Percentiles rank a stretch among this genome's conserved stretches.
These are phyloP conservation scores for Desmophyllum pertusum DNA, from an alignment of 92 coral and sea anemone species.

Conservation along the genomic window DNA sequence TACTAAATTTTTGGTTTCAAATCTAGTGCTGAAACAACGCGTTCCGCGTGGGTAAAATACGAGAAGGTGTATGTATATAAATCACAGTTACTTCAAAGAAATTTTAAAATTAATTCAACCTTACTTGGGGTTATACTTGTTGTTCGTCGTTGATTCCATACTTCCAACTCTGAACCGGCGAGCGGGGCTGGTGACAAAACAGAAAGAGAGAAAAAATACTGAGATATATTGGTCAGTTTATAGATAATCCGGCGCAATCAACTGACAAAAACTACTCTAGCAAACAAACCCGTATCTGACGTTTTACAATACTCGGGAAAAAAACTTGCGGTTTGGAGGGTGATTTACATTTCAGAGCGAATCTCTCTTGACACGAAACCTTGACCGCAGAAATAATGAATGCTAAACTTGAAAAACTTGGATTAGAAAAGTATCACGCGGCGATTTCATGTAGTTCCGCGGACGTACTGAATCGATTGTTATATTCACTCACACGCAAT, in stretches of 20 bases:
- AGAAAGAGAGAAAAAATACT: constrained; percentile 10
- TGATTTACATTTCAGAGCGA: constrained; percentile 27
- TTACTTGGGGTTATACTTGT: constrained; percentile 39
- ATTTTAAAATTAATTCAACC: not conserved
- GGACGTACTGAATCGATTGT: not conserved
- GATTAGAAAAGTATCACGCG: constrained; percentile 7
- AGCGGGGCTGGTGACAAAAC: constrained; percentile 40
- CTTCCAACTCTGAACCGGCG: constrained; percentile 43
- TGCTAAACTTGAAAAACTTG: too few relatives aligned
- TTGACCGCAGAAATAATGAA: constrained; percentile 1
- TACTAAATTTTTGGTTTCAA: not conserved
- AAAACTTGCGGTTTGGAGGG: constrained; percentile 26
- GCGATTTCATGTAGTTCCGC: not conserved
- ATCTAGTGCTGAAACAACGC: not conserved
- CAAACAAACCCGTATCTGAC: constrained; percentile 41
- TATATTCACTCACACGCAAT: constrained; percentile 15
- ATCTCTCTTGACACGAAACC: constrained; percentile 27
- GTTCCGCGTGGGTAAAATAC: not conserved
- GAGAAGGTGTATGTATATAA: not conserved
- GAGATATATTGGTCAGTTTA: constrained; percentile 16
- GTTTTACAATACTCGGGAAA: constrained; percentile 2
- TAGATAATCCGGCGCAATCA: constrained; percentile 29
- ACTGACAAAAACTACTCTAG: constrained; percentile 25
- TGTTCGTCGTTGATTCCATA: constrained; percentile 22
- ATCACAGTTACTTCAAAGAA: not conserved